Conservation (phyloP, 2,888 invertebrate genomes). For the Tenthredo livida region DNA sequence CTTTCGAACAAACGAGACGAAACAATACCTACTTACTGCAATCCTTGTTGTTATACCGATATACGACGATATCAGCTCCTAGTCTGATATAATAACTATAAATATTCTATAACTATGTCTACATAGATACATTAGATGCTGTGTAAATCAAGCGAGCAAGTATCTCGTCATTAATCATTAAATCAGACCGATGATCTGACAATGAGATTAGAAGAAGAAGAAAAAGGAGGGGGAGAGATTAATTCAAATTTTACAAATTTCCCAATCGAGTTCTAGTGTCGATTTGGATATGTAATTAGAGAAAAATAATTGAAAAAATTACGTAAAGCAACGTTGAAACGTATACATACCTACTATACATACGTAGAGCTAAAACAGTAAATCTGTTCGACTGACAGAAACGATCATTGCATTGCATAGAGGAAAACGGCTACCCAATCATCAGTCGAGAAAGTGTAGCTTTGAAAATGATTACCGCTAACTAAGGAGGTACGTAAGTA, state of each 20-base stretch:
- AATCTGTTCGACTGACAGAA: constrained; percentile 10
- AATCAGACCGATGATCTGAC: not conserved
- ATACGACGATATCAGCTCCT: not conserved
- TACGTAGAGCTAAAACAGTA: not conserved
- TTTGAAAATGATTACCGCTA: constrained; percentile 66
- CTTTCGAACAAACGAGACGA: constrained; percentile 41
- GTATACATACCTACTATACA: too few relatives aligned
- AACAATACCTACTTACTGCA: constrained; percentile 15
- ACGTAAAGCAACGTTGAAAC: not conserved
- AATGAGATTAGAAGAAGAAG: not conserved
- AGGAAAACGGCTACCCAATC: constrained; percentile 65
- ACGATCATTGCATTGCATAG: not conserved
- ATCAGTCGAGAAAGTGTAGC: constrained; percentile 71
- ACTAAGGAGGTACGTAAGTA: not conserved
- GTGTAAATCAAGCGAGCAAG: not conserved
- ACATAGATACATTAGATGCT: not conserved
- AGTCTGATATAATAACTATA: not conserved
- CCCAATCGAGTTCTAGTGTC: not conserved
- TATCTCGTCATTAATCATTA: not conserved
- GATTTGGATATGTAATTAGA: not conserved
- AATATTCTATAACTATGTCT: not conserved
- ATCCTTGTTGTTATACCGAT: not conserved
- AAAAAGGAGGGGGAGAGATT: not conserved
- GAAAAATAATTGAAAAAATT: not conserved
- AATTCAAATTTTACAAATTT: not conserved